A percentile compares a stretch with the other conserved stretches of the same genome.
phyloP scores from a whole-genome alignment of 2,113 vertebrate species.

The Forbesichthys agassizii region DNA sequence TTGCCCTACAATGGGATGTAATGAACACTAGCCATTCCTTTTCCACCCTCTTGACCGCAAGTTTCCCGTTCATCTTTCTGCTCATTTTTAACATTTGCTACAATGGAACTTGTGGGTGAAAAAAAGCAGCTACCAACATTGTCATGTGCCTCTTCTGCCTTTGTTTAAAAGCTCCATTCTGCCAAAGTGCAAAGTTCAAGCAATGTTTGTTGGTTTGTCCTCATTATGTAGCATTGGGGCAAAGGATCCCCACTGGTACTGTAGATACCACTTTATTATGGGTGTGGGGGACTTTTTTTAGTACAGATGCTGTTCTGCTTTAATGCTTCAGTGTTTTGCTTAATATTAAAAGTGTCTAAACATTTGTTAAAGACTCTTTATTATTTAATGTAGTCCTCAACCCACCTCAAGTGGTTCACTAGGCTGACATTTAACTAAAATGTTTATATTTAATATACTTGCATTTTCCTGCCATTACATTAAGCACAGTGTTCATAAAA shows the following conservation, averaged over 20 bases:
- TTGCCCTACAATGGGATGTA: constrained; percentile 42
- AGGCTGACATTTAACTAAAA: constrained; percentile 50
- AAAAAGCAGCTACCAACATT: not conserved
- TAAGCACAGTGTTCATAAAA: not conserved
- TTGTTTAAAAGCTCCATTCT: constrained; percentile 14
- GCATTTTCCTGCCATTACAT: constrained; percentile 1
- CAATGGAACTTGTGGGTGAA: not conserved
- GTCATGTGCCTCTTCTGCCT: constrained; percentile 7
- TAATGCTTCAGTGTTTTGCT: constrained; percentile 34
- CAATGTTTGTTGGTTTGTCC: not conserved
- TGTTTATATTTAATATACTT: constrained; percentile 61
- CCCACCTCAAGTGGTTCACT: constrained; percentile 50
- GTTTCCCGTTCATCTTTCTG: constrained; percentile 38
- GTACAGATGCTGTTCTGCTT: constrained; percentile 38
- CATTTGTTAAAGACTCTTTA: not conserved
- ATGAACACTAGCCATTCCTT: constrained; percentile 48
- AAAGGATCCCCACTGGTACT: constrained; percentile 7
- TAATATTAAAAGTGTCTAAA: constrained; percentile 11
- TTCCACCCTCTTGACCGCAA: constrained; percentile 24
- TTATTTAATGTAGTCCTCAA: not conserved
- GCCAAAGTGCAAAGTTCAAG: constrained; percentile 10
- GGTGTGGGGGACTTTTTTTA: constrained; percentile 18
- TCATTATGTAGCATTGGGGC: constrained; percentile 14
- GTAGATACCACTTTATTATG: constrained; percentile 1
- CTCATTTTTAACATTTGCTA: not conserved